phyloP scores from a whole-genome alignment of 2,888 invertebrate species.

The Nymphalis c-album region DNA sequence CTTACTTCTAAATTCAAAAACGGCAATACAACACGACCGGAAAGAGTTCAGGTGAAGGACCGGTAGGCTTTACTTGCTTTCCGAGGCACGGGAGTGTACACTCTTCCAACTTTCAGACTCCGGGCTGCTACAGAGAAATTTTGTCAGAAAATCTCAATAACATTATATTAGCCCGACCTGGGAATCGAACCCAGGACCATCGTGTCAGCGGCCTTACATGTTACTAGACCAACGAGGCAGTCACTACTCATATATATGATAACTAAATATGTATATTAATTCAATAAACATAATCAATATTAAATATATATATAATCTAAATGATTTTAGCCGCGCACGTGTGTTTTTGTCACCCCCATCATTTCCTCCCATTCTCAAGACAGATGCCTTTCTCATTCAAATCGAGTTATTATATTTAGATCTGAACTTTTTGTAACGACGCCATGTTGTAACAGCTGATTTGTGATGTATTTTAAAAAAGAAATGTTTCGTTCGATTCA shows the following conservation, averaged over 20 bases:
- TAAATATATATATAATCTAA: constrained; percentile 20
- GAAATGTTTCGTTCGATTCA: not conserved
- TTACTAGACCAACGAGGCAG: no score
- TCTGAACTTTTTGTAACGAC: constrained; percentile 47
- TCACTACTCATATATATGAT: not conserved
- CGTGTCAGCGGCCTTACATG: no score
- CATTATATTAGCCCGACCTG: no score
- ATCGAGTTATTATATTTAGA: constrained; percentile 73
- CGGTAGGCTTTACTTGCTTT: no score
- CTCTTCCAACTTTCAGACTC: no score
- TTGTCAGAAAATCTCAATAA: no score
- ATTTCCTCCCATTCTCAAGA: constrained; percentile 63
- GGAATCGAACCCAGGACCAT: no score
- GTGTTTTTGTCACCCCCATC: constrained; percentile 53
- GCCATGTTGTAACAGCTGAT: constrained; percentile 42
- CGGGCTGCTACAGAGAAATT: no score
- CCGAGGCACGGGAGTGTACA: no score
- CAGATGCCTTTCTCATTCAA: constrained; percentile 73
- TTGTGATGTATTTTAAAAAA: constrained; percentile 8
- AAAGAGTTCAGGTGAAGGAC: no score
- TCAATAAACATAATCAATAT: constrained; percentile 10
- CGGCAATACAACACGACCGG: no score
- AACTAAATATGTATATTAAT: not conserved
- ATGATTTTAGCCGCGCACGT: constrained; percentile 30
- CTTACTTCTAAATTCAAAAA: no score